Percentiles rank a stretch among this genome's conserved stretches.
Evolutionary conservation across 1,140 invertebrate genomes (phyloP).

Genomic region (Dermatophagoides farinae): DNA sequence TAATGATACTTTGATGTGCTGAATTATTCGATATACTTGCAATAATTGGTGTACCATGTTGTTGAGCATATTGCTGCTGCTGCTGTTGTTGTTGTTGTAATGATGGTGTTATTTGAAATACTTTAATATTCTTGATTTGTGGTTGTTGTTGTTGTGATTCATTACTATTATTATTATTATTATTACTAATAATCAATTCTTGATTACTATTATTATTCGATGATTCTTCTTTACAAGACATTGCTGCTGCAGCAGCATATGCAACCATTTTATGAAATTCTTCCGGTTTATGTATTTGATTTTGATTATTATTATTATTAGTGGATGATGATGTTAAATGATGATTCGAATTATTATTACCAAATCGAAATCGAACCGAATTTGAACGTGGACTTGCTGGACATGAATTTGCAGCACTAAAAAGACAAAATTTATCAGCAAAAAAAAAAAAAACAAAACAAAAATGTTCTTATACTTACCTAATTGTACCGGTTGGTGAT

Average conservation of each 20-base stretch:
- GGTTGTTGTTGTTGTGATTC: not conserved
- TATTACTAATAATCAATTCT: not conserved
- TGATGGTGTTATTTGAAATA: not conserved
- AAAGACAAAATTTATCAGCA: not conserved
- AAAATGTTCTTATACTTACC: conserved; percentile 25
- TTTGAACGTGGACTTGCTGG: conserved; percentile 69
- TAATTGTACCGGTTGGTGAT: conserved; percentile 62
- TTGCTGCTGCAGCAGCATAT: conserved; percentile 37
- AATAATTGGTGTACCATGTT: not conserved
- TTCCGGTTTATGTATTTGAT: conserved; percentile 22
- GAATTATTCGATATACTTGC: not conserved
- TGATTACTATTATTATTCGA: not conserved
- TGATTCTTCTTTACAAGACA: conserved; percentile 13
- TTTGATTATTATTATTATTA: no score
- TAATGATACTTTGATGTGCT: not conserved
- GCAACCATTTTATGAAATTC: conserved; percentile 45
- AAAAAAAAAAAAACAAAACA: not conserved
- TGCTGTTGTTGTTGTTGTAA: not conserved
- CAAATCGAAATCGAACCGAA: conserved; percentile 28
- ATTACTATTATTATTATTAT: no score
- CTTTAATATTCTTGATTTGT: not conserved
- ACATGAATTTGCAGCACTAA: conserved; percentile 60
- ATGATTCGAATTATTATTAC: conserved; percentile 31
- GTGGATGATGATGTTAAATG: no score
- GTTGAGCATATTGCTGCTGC: not conserved